These are phyloP conservation scores for Notoglanidium macrostoma DNA, from an alignment of 2,797 vertebrate species.

Conservation along the genomic window DNA sequence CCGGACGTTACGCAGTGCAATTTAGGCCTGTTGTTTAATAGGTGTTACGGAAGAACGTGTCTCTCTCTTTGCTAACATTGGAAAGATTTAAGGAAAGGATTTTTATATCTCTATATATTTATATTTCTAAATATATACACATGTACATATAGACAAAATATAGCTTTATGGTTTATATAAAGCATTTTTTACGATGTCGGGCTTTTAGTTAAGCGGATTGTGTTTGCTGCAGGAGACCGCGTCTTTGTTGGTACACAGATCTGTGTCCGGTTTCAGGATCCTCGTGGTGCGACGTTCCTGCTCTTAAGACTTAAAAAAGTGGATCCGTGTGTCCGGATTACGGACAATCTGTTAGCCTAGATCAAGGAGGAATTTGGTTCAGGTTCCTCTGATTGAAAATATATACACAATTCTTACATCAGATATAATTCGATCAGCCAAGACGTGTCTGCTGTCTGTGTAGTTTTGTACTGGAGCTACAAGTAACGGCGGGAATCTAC, in stretches of 20 bases:
- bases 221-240: conserved; percentile 60
- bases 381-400: neutral
- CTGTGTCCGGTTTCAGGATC: conserved; percentile 73
- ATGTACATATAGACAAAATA: conserved; percentile 88
- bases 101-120: conserved; percentile 74
- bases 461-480: neutral
- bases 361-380: neutral
- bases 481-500: neutral
- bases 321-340: neutral
- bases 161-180: conserved; percentile 75
- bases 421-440: neutral
- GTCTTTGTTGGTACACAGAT: conserved; percentile 47
- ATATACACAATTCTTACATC: neutral
- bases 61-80: conserved; percentile 57
- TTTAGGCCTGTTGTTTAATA: conserved; percentile 54
- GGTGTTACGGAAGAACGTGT: conserved; percentile 53
- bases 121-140: conserved; percentile 84
- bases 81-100: conserved; percentile 71
- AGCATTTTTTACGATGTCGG: conserved; percentile 68
- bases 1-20: conserved; percentile 56
- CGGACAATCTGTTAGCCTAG: neutral
- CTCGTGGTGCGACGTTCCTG: conserved; percentile 62
- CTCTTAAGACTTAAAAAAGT: conserved; percentile 40
- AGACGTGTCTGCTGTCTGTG: neutral
- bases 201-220: conserved; percentile 55